Base-by-base conservation (phyloP, 2,888 invertebrate species). In the Bembecia ichneumoniformis region DNA sequence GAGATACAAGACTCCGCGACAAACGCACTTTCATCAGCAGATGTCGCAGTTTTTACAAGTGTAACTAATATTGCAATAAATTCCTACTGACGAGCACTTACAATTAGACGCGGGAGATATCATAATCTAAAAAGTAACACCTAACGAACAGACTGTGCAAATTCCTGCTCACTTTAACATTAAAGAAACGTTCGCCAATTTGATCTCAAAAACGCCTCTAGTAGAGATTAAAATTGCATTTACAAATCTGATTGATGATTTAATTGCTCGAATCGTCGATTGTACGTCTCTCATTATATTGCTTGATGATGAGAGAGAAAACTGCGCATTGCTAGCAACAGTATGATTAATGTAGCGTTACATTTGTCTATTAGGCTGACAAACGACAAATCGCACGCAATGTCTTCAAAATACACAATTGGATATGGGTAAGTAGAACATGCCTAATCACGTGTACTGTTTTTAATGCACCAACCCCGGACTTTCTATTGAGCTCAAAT, bases 331-430 rank as follows among this genome's bases (percentile, higher is more conserved):
- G 52, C 52, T 49, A 58, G 56, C 58, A 61, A 60, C 55, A 63
- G 52, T 55, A 59, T 62, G 62, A 69, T 69, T 57, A 61, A 60
- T 63, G 66, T 66, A 55, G 65, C 64, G 65, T 62, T 63, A 59
- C 60, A 52, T 51, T 53, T 54, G 47, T 51, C 46, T n/a, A 46
- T 46, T 46, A 28, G 28, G 13, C 15, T 13, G 46, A 13, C 17
- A 46, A 46, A 46, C 46, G 20, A 15, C 44, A 20, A 13, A 17
- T 36, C 51, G 47, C 55, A 59, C 57, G 56, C 58, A 52, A 57
- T 49, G 46, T 35, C 52, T 40, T 53, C 50, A 53, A 57, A 58
- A 52, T 49, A 57, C 49, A 53, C 49, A 49, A 49, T 48, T 44
- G 51, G 51, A 57, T 55, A 57, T 57, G 52, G 57, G 57, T 57